Evolutionary conservation across 2,888 invertebrate genomes (phyloP).

Genomic region (Caenorhabditis uteleia): DNA sequence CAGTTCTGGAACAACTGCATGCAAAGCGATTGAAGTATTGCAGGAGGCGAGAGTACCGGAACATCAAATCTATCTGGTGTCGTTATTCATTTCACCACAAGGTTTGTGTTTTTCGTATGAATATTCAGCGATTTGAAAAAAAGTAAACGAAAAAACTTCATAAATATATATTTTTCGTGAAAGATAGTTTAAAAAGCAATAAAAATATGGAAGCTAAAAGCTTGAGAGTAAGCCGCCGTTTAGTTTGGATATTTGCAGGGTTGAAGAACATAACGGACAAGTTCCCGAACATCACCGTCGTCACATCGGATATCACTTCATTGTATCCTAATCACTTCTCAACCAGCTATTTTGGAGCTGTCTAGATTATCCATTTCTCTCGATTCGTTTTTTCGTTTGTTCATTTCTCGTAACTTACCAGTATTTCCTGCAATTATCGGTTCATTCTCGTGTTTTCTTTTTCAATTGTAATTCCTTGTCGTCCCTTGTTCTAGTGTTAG

Average conservation of each 20-base stretch:
- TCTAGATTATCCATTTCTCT: too few species aligned
- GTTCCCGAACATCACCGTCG: constrained; percentile 80
- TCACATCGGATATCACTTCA: constrained; percentile 92
- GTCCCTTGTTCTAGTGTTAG: too few species aligned
- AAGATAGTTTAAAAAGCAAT: background rate
- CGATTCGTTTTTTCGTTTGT: too few species aligned
- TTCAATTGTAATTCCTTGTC: too few species aligned
- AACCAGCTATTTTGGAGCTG: constrained; percentile 97
- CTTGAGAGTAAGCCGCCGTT: background rate
- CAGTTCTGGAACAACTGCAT: constrained; percentile 90
- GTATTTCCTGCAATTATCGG: too few species aligned
- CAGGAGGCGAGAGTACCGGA: constrained; percentile 92
- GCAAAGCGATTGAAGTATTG: constrained; percentile 88
- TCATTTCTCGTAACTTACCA: too few species aligned
- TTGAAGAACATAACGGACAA: constrained; percentile 68
- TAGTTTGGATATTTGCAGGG: constrained; percentile 61
- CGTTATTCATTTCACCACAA: constrained; percentile 90
- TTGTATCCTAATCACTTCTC: constrained; percentile 97
- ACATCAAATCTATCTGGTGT: constrained; percentile 92
- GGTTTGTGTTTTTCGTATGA: constrained; percentile 68
- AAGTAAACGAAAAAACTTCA: constrained; percentile 14
- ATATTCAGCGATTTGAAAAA: background rate
- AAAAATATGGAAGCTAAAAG: background rate
- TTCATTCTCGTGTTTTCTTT: too few species aligned
- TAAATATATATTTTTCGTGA: background rate